Percentiles rank a stretch among this genome's conserved stretches.
Conservation (phyloP, 92 coral and sea anemone species). For the Bergia puertoricense region DNA sequence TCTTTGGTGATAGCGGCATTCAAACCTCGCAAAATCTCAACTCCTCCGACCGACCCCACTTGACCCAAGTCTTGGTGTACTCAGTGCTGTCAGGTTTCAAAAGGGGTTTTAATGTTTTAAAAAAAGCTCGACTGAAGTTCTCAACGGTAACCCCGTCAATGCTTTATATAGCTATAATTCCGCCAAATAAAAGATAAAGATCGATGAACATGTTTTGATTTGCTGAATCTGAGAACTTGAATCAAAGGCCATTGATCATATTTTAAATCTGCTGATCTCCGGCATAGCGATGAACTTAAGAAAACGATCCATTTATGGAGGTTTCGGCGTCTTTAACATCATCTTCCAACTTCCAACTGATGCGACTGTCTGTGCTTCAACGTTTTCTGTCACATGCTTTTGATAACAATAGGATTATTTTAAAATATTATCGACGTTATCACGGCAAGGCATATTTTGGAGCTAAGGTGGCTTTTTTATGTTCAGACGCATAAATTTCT, state of each 20-base stretch:
- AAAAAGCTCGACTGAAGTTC: not conserved
- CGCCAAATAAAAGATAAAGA: not conserved
- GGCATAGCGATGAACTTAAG: not conserved
- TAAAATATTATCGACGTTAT: not conserved
- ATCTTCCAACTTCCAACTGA: not conserved
- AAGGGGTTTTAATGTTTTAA: too few species aligned
- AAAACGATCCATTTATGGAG: conserved; percentile 18
- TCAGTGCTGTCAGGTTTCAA: too few species aligned
- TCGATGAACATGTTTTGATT: not conserved
- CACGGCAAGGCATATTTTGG: not conserved
- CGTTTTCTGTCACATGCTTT: not conserved
- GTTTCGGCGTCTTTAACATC: not conserved
- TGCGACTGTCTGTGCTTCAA: not conserved
- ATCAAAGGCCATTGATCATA: not conserved
- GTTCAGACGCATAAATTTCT: not conserved
- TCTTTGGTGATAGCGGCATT: too few species aligned
- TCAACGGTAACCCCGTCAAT: not conserved
- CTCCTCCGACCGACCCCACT: too few species aligned
- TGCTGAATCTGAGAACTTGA: not conserved
- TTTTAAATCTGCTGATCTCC: not conserved
- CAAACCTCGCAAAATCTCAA: too few species aligned
- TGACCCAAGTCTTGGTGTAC: too few species aligned
- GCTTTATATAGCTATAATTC: not conserved
- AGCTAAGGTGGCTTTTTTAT: too few species aligned
- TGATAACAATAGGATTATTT: too few species aligned